Evolutionary conservation across 2,888 invertebrate species (phyloP).

Genomic region (Aelia acuminata): DNA sequence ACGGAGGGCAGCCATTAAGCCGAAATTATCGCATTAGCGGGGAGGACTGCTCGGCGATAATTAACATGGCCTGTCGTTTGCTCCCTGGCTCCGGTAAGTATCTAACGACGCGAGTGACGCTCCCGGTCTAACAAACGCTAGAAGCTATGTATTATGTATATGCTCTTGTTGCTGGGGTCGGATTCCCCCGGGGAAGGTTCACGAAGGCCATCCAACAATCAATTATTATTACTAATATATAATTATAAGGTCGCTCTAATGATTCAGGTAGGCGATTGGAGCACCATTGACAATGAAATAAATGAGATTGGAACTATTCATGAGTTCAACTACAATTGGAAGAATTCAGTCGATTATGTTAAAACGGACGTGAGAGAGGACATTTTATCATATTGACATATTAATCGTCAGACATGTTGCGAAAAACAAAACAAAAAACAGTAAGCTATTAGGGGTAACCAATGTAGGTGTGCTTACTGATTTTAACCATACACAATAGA

Average conservation of each 20-base stretch:
- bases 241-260: neutral
- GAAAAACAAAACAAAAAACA: too few species aligned
- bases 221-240: neutral
- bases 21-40: constrained; percentile 46
- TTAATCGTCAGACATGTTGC: too few species aligned
- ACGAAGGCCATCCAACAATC: neutral
- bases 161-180: neutral
- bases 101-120: constrained; percentile 39
- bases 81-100: constrained; percentile 6
- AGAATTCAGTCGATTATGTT: too few species aligned
- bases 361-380: too few species aligned
- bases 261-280: too few species aligned
- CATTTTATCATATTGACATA: too few species aligned
- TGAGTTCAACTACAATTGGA: too few species aligned
- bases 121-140: neutral
- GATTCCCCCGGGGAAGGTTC: neutral
- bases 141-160: neutral
- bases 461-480: too few species aligned
- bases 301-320: too few species aligned
- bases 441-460: too few species aligned
- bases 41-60: neutral
- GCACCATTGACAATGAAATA: too few species aligned
- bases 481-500: too few species aligned
- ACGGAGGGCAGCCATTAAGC: constrained; percentile 31
- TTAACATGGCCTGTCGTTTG: constrained; percentile 2